phyloP scores from a whole-genome alignment of 2,113 vertebrate genomes.

The Pogona vitticeps region DNA sequence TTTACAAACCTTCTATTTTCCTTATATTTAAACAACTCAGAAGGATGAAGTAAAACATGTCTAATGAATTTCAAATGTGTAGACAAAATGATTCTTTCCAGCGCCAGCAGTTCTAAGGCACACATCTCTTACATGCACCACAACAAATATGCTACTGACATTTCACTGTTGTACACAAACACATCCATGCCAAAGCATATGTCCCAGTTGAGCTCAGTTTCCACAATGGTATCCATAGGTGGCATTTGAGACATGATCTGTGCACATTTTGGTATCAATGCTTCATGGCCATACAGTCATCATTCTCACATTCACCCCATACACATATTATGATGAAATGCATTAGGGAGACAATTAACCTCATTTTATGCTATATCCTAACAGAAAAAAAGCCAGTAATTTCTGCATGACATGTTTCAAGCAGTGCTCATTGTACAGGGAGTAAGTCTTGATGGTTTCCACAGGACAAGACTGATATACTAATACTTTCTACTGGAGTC shows the following conservation, averaged over 20 bases:
- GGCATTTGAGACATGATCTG: neutral
- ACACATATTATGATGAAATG: neutral
- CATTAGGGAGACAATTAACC: neutral
- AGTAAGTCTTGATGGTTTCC: neutral
- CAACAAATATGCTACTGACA: neutral
- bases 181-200: neutral
- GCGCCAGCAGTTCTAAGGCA: neutral
- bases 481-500: neutral
- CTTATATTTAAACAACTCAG: neutral
- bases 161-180: neutral
- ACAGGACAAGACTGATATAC: neutral
- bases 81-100: neutral
- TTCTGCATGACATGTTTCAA: neutral
- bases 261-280: neutral
- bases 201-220: neutral
- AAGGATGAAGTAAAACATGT: neutral
- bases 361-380: neutral
- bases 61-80: neutral
- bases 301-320: neutral
- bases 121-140: neutral
- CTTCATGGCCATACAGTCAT: neutral
- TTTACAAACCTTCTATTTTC: neutral
- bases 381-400: neutral
- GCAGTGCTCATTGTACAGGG: neutral
- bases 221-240: fast-evolving